These are phyloP conservation scores for Mesaphorura yosii DNA, from an alignment of 1,140 invertebrate species.

Conservation along the genomic window DNA sequence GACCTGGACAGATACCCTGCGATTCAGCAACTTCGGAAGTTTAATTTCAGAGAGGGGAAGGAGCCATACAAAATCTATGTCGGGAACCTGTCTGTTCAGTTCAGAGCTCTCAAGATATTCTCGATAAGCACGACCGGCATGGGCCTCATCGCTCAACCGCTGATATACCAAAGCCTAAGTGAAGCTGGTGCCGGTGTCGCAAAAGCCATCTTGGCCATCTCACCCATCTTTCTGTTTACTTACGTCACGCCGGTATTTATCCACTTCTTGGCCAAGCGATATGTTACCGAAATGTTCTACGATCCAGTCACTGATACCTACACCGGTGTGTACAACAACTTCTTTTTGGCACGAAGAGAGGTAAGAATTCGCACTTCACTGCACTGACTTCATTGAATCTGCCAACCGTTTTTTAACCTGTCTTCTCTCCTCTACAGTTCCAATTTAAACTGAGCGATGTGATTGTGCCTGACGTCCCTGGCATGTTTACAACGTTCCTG, in stretches of 20 bases:
- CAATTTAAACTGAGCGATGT: constrained; percentile 65
- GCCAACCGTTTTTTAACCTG: too few relatives aligned
- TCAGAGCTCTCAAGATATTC: constrained; percentile 64
- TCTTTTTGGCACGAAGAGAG: constrained; percentile 51
- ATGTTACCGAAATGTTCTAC: constrained; percentile 65
- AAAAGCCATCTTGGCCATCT: constrained; percentile 48
- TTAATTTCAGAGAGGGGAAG: too few relatives aligned
- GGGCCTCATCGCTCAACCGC: constrained; percentile 58
- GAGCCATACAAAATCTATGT: too few relatives aligned
- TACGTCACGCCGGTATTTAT: constrained; percentile 69
- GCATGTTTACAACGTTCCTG: constrained; percentile 66
- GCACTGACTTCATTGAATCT: too few relatives aligned
- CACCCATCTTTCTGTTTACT: constrained; percentile 44
- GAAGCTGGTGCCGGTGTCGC: constrained; percentile 43
- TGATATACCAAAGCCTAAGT: constrained; percentile 50
- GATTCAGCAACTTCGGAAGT: too few relatives aligned
- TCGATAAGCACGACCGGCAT: constrained; percentile 60
- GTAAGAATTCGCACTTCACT: constrained; percentile 43
- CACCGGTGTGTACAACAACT: constrained; percentile 53
- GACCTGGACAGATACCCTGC: too few relatives aligned
- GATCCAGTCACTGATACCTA: constrained; percentile 45
- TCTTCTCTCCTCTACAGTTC: too few relatives aligned
- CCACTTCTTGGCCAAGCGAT: constrained; percentile 71
- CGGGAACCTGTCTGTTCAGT: constrained; percentile 52
- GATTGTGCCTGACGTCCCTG: constrained; percentile 57